A percentile compares a stretch with the other conserved stretches of the same genome.
Evolutionary conservation across 2,113 vertebrate genomes (phyloP).

Genomic region (Orthonyx spaldingii): DNA sequence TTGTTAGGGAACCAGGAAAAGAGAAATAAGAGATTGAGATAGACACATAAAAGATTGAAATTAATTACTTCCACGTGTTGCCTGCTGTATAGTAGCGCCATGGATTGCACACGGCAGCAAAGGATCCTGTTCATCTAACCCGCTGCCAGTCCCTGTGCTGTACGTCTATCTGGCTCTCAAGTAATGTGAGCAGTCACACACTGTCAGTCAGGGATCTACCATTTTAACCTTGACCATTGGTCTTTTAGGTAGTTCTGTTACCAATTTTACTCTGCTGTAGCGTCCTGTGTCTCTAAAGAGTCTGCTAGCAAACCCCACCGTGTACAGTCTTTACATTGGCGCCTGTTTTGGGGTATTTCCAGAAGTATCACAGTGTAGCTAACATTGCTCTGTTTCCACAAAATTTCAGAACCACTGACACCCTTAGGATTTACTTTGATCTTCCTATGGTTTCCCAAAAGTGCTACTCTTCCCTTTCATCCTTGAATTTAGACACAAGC

Average conservation of each 20-base stretch:
- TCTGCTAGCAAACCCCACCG: accelerated
- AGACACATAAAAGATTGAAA: not conserved
- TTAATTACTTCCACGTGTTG: accelerated
- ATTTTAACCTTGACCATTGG: not conserved
- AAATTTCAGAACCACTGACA: not conserved
- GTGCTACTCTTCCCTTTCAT: not conserved
- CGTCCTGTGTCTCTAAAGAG: not conserved
- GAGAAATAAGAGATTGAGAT: not conserved
- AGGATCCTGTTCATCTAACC: not conserved
- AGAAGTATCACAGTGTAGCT: not conserved
- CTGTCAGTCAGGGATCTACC: not conserved
- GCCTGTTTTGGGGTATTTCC: not conserved
- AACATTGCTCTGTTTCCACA: not conserved
- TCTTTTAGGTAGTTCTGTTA: not conserved
- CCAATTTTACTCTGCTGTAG: not conserved
- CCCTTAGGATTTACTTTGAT: not conserved
- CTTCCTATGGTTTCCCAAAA: not conserved
- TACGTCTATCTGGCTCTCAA: not conserved
- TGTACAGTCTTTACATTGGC: not conserved
- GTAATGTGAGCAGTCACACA: not conserved
- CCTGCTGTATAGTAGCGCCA: not conserved
- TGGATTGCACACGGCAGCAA: not conserved
- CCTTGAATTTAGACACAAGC: not conserved
- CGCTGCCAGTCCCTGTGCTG: too few species aligned
- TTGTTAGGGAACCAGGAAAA: not conserved